Evolutionary conservation across 2,113 vertebrate genomes (phyloP), one percentile per base, ranked within the genome.

Genomic region (Amblyornis subalaris): DNA sequence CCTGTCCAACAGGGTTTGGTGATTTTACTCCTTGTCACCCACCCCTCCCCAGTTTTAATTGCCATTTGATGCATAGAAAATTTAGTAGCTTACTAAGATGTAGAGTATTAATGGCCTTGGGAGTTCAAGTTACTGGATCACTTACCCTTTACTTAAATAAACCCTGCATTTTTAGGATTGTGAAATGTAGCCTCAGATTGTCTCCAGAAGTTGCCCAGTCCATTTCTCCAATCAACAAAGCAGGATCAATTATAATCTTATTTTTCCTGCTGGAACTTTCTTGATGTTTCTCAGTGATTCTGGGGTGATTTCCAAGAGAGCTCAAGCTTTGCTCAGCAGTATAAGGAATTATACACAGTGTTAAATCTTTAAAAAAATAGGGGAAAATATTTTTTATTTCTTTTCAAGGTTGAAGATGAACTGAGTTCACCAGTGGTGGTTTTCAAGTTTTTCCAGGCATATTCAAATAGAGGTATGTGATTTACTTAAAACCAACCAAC

Each of bases 341-440:
- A 21, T 45, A 16, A 61, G 66, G 51, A 53, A 38, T 48, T 48
- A 31, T 7, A 9, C 8, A 25, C 1, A 23, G 22, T 42, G 12
- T 71, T 73, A 38, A 47, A 36, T 75, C 4, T 67, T 64, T 6
- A 5, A 50, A 75, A 85, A 82, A 47, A 9, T 1, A 19, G 6
- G 3, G 20, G 24, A 7, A 71, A 75, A 38, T 44, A 7, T 13
- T 48, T 86, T 74, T 73, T 64, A n/a, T 91, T 28, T 25, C 42
- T 96, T 83, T 89, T 85, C 89, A 97, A 99, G 99, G 99, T 99
- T 88, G 99, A 99, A 96, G 99, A 99, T 96, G 99, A 99, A 90
- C 94, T 98, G 70, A 98, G 94, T 87, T 99, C 99, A 87, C 98
- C 99, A 24, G 99, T 99, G 73, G 98, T 99, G 35, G 98, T 99